Conservation (phyloP, 2,113 vertebrate genomes). For the Nycticryphes semicollaris region DNA sequence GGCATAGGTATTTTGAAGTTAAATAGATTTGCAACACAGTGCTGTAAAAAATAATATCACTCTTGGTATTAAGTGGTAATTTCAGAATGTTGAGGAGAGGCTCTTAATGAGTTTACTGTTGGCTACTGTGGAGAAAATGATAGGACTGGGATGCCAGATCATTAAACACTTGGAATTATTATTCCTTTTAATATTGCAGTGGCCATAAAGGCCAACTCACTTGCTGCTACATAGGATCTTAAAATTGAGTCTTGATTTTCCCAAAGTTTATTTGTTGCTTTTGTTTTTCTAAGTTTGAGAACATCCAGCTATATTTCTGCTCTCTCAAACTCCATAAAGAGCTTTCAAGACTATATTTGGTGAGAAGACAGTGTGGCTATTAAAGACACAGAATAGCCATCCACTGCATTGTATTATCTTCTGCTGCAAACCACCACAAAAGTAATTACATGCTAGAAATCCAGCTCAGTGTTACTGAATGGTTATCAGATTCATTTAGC, state of each 20-base stretch:
- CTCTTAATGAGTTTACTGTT: constrained; percentile 33
- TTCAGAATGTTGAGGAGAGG: neutral
- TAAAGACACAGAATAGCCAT: neutral
- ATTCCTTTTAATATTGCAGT: neutral
- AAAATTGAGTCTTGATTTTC: neutral
- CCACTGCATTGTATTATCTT: neutral
- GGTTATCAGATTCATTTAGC: neutral
- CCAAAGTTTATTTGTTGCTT: neutral
- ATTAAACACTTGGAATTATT: constrained; percentile 8
- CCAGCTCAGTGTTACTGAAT: neutral
- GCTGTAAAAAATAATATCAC: constrained; percentile 9
- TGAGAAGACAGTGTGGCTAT: neutral
- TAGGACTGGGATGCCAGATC: neutral
- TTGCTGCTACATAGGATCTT: neutral
- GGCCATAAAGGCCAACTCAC: neutral
- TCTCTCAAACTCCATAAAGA: neutral
- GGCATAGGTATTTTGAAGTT: neutral
- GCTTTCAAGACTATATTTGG: neutral
- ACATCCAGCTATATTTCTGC: neutral
- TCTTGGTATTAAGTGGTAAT: constrained; percentile 17
- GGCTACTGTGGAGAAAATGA: neutral
- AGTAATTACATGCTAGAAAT: constrained; percentile 19
- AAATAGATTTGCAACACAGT: neutral
- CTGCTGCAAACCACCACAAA: neutral
- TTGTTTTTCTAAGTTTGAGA: neutral